phyloP scores from a whole-genome alignment of 2,888 invertebrate genomes.

The Orchestes rusci region DNA sequence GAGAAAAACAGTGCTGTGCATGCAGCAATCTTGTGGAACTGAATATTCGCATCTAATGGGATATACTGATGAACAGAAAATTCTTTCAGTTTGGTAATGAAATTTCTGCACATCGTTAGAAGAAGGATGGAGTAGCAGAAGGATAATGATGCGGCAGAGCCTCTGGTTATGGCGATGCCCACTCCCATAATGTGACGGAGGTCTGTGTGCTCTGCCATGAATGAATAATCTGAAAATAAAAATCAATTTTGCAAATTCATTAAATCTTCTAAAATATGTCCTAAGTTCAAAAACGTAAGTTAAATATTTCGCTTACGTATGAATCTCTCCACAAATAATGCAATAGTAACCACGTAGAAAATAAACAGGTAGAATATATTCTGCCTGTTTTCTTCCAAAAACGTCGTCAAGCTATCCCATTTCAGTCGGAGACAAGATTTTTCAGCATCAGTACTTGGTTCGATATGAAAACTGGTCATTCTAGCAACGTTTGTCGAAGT shows the following conservation, averaged over 20 bases:
- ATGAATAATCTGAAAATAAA: slow-evolving; percentile 70
- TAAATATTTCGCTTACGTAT: slow-evolving; percentile 58
- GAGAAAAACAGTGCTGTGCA: slow-evolving; percentile 92
- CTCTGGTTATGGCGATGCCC: slow-evolving; percentile 90
- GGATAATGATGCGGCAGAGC: slow-evolving; percentile 88
- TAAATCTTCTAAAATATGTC: too few species aligned
- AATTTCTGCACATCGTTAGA: slow-evolving; percentile 87
- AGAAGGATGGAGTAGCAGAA: slow-evolving; percentile 89
- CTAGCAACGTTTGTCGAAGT: slow-evolving; percentile 91
- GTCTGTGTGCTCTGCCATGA: slow-evolving; percentile 94
- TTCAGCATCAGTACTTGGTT: slow-evolving; percentile 64
- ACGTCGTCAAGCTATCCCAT: slow-evolving; percentile 84
- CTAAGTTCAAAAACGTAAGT: slow-evolving; percentile 46
- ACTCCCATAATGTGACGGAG: slow-evolving; percentile 95
- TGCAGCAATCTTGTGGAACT: slow-evolving; percentile 95
- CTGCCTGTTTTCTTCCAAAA: slow-evolving; percentile 90
- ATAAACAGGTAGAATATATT: slow-evolving; percentile 93
- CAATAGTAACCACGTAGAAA: slow-evolving; percentile 90
- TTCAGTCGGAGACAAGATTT: slow-evolving; percentile 67
- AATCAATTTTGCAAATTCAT: too few species aligned
- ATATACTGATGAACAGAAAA: slow-evolving; percentile 91
- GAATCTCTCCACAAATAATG: slow-evolving; percentile 89
- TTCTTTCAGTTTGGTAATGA: slow-evolving; percentile 88
- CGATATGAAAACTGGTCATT: slow-evolving; percentile 91
- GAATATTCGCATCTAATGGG: slow-evolving; percentile 89